Evolutionary conservation across 2,888 invertebrate species (phyloP).

Genomic region (Lomographa bimaculata): DNA sequence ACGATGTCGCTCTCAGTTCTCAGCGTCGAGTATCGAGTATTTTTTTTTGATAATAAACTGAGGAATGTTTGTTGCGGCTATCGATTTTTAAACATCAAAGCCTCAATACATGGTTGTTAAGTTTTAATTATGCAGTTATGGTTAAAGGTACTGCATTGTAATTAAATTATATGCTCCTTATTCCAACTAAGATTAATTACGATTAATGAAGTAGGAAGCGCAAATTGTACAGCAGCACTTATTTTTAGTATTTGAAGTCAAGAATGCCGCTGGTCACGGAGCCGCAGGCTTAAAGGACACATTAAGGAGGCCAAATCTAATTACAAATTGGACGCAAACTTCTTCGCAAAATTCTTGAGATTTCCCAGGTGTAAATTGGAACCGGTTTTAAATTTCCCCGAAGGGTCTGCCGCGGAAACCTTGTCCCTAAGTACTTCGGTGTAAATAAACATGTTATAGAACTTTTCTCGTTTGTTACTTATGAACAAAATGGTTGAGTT

Average conservation of each 20-base stretch:
- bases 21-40: constrained; percentile 35
- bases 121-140: neutral
- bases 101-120: constrained; percentile 12
- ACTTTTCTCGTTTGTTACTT: constrained; percentile 54
- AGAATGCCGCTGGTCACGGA: constrained; percentile 18
- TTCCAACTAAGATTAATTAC: constrained; percentile 10
- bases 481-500: constrained; percentile 39
- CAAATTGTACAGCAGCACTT: constrained; percentile 5
- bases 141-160: too few relatives aligned
- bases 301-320: constrained; percentile 32
- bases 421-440: constrained; percentile 39
- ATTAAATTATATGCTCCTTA: neutral
- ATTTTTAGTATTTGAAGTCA: constrained; percentile 5
- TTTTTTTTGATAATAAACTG: constrained; percentile 38
- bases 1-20: constrained; percentile 44
- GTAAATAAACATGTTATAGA: constrained; percentile 51
- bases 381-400: constrained; percentile 54
- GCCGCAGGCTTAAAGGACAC: constrained; percentile 21
- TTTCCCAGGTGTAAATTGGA: constrained; percentile 58
- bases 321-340: constrained; percentile 32
- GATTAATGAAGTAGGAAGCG: constrained; percentile 1
- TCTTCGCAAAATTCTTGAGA: constrained; percentile 35
- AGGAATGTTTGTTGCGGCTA: constrained; percentile 16
- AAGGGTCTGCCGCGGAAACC: constrained; percentile 46
- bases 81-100: constrained; percentile 18